Evolutionary conservation across 2,797 vertebrate species (phyloP).

Genomic region (Crossoptilon crossoptilon): DNA sequence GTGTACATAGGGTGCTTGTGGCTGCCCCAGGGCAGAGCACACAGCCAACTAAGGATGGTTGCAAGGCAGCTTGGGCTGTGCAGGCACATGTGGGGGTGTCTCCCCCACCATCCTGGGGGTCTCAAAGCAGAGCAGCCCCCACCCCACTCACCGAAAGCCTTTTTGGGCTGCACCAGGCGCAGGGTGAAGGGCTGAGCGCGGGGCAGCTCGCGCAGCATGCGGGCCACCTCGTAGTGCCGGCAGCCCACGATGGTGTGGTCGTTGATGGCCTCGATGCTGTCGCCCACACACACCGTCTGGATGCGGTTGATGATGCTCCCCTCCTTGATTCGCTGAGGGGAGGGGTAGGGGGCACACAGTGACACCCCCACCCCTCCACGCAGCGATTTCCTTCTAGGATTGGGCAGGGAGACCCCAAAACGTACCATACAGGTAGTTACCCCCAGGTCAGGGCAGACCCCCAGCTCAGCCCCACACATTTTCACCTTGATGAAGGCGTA

Average conservation of each 20-base stretch:
- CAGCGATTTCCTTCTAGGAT: accelerated
- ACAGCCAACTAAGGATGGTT: no score
- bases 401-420: neutral
- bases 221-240: slow-evolving; percentile 96
- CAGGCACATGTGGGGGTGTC: accelerated
- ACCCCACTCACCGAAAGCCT: slow-evolving; percentile 90
- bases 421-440: accelerated
- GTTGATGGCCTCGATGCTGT: slow-evolving; percentile 98
- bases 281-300: slow-evolving; percentile 90
- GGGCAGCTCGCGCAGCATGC: slow-evolving; percentile 94
- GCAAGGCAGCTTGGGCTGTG: accelerated
- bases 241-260: slow-evolving; percentile 97
- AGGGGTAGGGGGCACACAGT: no score
- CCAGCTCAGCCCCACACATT: neutral
- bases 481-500: slow-evolving; percentile 96
- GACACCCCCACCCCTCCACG: accelerated
- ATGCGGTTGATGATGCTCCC: slow-evolving; percentile 92
- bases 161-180: slow-evolving; percentile 92
- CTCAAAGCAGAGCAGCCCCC: neutral
- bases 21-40: accelerated
- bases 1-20: accelerated
- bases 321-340: slow-evolving; percentile 92
- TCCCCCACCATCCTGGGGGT: accelerated
- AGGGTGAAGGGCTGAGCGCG: slow-evolving; percentile 91
- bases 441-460: no score